A percentile compares a stretch with the other conserved stretches of the same genome.
Evolutionary conservation across 2,797 vertebrate genomes (phyloP).

Genomic region (Bradypus variegatus): DNA sequence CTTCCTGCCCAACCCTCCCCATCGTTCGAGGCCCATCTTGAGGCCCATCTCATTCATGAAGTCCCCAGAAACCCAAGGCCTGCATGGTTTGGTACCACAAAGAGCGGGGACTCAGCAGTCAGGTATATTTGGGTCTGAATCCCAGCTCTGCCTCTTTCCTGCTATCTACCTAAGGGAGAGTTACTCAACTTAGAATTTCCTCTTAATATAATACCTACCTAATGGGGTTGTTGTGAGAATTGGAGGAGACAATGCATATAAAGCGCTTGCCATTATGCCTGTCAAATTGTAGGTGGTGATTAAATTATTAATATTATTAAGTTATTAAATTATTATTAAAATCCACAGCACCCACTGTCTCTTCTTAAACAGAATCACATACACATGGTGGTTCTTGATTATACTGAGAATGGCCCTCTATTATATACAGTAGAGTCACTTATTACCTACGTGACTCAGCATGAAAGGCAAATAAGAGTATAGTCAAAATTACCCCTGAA

Average conservation of each 20-base stretch:
- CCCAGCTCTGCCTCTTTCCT: neutral
- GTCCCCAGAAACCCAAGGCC: neutral
- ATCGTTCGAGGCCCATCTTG: neutral
- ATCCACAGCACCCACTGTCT: neutral
- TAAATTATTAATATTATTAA: neutral
- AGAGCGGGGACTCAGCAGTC: neutral
- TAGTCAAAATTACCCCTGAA: neutral
- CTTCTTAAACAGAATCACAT: neutral
- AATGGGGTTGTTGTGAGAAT: neutral
- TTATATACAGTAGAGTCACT: neutral
- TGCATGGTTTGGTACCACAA: rapidly evolving
- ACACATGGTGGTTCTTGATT: neutral
- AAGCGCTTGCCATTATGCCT: neutral
- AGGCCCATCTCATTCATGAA: neutral
- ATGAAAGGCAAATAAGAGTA: neutral
- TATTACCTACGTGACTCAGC: neutral
- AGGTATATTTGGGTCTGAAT: neutral
- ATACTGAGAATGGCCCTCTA: neutral
- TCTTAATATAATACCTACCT: neutral
- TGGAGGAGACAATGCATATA: neutral
- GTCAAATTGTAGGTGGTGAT: neutral
- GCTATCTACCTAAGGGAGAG: neutral
- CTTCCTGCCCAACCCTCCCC: neutral
- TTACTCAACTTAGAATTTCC: neutral
- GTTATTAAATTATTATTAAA: neutral